phyloP scores from a whole-genome alignment of 2,797 vertebrate genomes.

The Acanthurus lineatus region DNA sequence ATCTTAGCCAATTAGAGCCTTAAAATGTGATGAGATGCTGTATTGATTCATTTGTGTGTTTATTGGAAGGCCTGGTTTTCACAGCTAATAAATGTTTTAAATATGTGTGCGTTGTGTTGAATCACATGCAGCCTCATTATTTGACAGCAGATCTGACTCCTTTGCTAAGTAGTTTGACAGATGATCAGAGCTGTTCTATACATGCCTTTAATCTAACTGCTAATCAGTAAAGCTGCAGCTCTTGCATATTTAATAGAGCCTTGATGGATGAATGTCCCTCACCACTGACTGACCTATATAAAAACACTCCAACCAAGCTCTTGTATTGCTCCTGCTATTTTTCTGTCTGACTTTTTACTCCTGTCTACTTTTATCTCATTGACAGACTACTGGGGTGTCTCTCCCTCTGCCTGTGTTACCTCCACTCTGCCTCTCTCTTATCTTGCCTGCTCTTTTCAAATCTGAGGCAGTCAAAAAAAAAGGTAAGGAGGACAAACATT shows the following conservation, averaged over 20 bases:
- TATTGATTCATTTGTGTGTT: slow-evolving; percentile 57
- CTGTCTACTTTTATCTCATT: slow-evolving; percentile 47
- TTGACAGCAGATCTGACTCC: not conserved
- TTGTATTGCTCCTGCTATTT: slow-evolving; percentile 13
- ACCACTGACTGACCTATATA: slow-evolving; percentile 67
- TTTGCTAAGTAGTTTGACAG: slow-evolving; percentile 29
- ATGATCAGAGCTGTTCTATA: slow-evolving; percentile 39
- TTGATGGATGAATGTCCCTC: slow-evolving; percentile 66
- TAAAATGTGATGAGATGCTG: slow-evolving; percentile 5
- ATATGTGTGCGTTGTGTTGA: slow-evolving; percentile 60
- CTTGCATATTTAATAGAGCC: slow-evolving; percentile 58
- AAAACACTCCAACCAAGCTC: slow-evolving; percentile 17
- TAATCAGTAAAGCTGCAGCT: slow-evolving; percentile 45
- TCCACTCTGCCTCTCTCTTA: slow-evolving; percentile 28
- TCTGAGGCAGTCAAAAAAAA: not conserved
- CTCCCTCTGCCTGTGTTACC: not conserved
- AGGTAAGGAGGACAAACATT: slow-evolving; percentile 9
- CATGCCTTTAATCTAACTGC: slow-evolving; percentile 45
- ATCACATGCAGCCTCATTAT: slow-evolving; percentile 10
- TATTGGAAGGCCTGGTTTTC: not conserved
- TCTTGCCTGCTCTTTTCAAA: not conserved
- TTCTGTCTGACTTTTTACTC: not conserved
- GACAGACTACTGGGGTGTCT: slow-evolving; percentile 12
- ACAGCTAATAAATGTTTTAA: not conserved
- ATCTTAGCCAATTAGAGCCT: slow-evolving; percentile 45